Evolutionary conservation across 2,888 invertebrate species (phyloP), one percentile per base, ranked within the genome.

Genomic region (Actias luna): DNA sequence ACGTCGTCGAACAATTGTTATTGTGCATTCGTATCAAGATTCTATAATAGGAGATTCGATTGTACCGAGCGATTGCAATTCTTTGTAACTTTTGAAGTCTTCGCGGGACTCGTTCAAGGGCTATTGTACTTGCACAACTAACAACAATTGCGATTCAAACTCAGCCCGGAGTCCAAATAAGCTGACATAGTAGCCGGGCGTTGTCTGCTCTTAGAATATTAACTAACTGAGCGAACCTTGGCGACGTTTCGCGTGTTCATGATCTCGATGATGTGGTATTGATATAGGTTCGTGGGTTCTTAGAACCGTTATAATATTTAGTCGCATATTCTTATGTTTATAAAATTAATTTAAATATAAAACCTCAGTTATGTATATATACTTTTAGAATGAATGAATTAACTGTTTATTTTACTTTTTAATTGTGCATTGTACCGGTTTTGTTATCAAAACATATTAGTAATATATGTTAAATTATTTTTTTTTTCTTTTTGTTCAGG

Each of bases 71-170:
- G 27, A 62, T 62, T 42, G 42, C 58, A 31, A 42, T 29, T 60
- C 46, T 62, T 31, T 62, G 55, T 57, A 61, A 7, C 29, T 14
- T 62, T 60, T 62, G 14, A 22, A 31, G 18, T 42, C 58, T 61
- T 39, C 25, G 55, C 65, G 65, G 58, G 70, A 63, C 68, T 69
- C 71, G 69, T 72, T 72, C 75, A 74, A 76, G 74, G 75, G 80
- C 77, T 65, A 82, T 84, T 84, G 82, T 85, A 42, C 67, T 87
- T 84, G 80, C 83, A 79, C 83, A 86, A 85, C 76, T 74, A 86
- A 85, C 76, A 74, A 81, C 82, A 76, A 88, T 87, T 87, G 85
- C 79, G 75, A 87, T 86, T 85, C 85, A 78, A 79, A 84, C 83
- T 82, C 85, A 82, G 81, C 74, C 75, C 77, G 72, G 82, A 76